These are phyloP conservation scores for Brotula barbata DNA, from an alignment of 2,797 vertebrate species.

Conservation along the genomic window DNA sequence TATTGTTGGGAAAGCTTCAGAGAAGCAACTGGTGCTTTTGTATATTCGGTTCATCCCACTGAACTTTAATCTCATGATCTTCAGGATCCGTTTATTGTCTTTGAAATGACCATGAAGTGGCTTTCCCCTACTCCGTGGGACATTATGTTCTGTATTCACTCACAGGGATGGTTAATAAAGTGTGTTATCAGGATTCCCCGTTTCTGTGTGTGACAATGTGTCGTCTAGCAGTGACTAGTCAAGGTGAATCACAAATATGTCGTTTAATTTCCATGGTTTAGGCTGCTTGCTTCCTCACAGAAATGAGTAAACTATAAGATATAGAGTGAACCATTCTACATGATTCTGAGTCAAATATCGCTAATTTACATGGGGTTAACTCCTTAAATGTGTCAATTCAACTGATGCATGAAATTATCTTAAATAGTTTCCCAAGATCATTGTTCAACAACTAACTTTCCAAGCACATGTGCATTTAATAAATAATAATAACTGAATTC, in stretches of 20 bases:
- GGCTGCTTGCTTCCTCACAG: no score
- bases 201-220: constrained; percentile 6
- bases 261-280: neutral
- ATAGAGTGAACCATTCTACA: neutral
- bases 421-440: no score
- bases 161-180: constrained; percentile 59
- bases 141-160: constrained; percentile 23
- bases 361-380: no score
- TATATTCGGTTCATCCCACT: neutral
- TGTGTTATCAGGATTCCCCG: neutral
- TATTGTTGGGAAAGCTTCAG: neutral
- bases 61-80: neutral
- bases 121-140: neutral
- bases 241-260: neutral
- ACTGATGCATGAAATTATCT: no score
- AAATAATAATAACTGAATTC: no score
- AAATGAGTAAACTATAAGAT: neutral
- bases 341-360: no score
- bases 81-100: constrained; percentile 4
- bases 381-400: no score
- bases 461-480: no score
- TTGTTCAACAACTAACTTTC: no score
- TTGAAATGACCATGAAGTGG: constrained; percentile 9
- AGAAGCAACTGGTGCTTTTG: neutral
- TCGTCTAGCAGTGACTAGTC: neutral